A percentile compares a stretch with the other conserved stretches of the same genome.
phyloP scores from a whole-genome alignment of 2,113 vertebrate species.

The Oncorhynchus tshawytscha region DNA sequence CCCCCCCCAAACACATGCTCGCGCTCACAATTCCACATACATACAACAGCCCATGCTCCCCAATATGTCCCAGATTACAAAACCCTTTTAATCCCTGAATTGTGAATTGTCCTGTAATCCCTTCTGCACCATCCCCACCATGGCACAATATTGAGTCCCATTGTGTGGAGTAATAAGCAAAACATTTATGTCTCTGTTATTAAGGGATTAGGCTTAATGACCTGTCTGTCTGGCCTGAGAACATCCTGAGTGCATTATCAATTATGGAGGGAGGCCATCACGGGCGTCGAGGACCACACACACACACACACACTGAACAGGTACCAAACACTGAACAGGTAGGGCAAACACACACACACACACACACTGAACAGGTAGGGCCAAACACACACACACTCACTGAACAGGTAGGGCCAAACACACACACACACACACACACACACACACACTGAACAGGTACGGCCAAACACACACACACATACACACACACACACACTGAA shows the following conservation, averaged over 20 bases:
- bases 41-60: constrained; percentile 6
- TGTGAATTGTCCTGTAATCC: not conserved
- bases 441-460: too few relatives aligned
- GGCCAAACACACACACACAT: too few relatives aligned
- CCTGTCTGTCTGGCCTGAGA: constrained; percentile 29
- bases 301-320: not conserved
- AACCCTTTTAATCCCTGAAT: not conserved
- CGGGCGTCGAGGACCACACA: not conserved
- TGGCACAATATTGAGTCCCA: not conserved
- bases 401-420: too few relatives aligned
- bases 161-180: constrained; percentile 9
- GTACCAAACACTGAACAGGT: too few relatives aligned
- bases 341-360: too few relatives aligned
- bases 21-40: not conserved
- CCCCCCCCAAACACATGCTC: too few relatives aligned
- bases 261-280: constrained; percentile 49
- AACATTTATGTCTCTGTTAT: constrained; percentile 42
- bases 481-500: too few relatives aligned
- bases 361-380: too few relatives aligned
- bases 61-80: constrained; percentile 9
- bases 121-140: not conserved
- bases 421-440: too few relatives aligned
- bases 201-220: constrained; percentile 46
- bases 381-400: not conserved
- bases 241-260: constrained; percentile 53